These are phyloP conservation scores for Colletes latitarsis DNA, from an alignment of 1,140 invertebrate species.

Conservation along the genomic window DNA sequence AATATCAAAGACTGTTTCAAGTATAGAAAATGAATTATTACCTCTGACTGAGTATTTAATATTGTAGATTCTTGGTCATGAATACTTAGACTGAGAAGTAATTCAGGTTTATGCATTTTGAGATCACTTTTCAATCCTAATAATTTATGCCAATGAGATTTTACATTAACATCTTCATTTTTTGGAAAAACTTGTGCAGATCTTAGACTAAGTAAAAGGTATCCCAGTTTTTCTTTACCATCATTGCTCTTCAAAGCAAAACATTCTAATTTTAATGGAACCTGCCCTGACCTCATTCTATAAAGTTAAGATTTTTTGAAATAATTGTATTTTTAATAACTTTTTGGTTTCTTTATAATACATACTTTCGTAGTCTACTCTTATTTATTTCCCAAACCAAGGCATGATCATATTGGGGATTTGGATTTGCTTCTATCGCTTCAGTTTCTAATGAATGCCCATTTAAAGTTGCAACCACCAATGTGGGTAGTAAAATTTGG, in stretches of 20 bases:
- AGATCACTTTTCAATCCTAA: slow-evolving; percentile 78
- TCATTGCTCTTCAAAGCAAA: slow-evolving; percentile 75
- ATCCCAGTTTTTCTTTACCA: slow-evolving; percentile 79
- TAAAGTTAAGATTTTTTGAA: slow-evolving; percentile 32
- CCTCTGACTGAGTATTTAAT: slow-evolving; percentile 43
- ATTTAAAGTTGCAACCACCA: slow-evolving; percentile 80
- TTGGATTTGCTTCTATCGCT: slow-evolving; percentile 72
- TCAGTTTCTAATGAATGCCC: slow-evolving; percentile 80
- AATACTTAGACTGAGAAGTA: slow-evolving; percentile 79
- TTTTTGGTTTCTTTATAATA: not conserved
- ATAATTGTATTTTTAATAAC: not conserved
- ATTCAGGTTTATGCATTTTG: slow-evolving; percentile 78
- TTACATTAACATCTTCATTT: slow-evolving; percentile 61
- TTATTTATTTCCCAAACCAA: slow-evolving; percentile 82
- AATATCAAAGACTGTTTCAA: not conserved
- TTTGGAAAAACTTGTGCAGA: slow-evolving; percentile 78
- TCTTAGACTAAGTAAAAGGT: slow-evolving; percentile 79
- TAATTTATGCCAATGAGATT: slow-evolving; percentile 79
- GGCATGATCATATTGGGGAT: slow-evolving; percentile 77
- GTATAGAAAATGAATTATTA: slow-evolving; percentile 24
- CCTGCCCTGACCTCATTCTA: slow-evolving; percentile 80
- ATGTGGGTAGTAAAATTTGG: slow-evolving; percentile 76
- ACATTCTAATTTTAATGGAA: slow-evolving; percentile 81
- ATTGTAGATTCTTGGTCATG: slow-evolving; percentile 68
- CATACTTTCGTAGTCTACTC: slow-evolving; percentile 76